These are phyloP conservation scores for Masticophis lateralis DNA, from an alignment of 2,797 vertebrate genomes.

Conservation along the genomic window DNA sequence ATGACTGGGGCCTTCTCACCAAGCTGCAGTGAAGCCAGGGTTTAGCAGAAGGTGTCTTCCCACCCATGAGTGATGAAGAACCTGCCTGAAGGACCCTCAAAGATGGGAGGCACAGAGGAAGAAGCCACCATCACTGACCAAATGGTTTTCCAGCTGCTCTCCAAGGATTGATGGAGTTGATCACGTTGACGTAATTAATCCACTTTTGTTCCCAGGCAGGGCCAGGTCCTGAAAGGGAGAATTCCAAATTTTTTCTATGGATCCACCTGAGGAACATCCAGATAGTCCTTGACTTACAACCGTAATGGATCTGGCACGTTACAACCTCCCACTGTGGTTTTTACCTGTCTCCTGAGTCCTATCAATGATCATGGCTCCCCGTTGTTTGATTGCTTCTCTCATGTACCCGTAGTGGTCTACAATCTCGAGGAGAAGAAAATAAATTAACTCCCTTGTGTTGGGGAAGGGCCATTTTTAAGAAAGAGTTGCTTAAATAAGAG, in stretches of 20 bases:
- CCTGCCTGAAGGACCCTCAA: not conserved
- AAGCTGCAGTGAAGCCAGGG: not conserved
- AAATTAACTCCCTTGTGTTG: not conserved
- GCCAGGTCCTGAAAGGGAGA: not conserved
- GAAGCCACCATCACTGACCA: not conserved
- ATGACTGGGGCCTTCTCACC: not conserved
- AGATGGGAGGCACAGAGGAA: not conserved
- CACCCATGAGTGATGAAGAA: not conserved
- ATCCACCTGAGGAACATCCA: not conserved
- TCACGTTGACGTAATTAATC: conserved; percentile 21
- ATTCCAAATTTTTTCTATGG: not conserved
- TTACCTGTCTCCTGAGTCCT: not conserved
- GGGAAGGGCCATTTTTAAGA: not conserved
- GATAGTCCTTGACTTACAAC: not conserved
- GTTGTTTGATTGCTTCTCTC: conserved; percentile 17
- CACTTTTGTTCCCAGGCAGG: conserved; percentile 6
- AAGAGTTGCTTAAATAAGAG: not conserved
- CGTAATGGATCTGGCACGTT: not conserved
- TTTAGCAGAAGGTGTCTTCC: not conserved
- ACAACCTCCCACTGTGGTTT: not conserved
- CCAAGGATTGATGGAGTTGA: conserved; percentile 35
- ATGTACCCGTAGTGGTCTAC: conserved; percentile 5
- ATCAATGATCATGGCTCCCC: conserved; percentile 1
- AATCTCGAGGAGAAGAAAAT: not conserved
- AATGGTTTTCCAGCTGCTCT: conserved; percentile 33